A percentile compares a stretch with the other conserved stretches of the same genome.
These are phyloP conservation scores for Sebastes steindachneri DNA, from an alignment of 2,797 vertebrate genomes.

Conservation along the genomic window DNA sequence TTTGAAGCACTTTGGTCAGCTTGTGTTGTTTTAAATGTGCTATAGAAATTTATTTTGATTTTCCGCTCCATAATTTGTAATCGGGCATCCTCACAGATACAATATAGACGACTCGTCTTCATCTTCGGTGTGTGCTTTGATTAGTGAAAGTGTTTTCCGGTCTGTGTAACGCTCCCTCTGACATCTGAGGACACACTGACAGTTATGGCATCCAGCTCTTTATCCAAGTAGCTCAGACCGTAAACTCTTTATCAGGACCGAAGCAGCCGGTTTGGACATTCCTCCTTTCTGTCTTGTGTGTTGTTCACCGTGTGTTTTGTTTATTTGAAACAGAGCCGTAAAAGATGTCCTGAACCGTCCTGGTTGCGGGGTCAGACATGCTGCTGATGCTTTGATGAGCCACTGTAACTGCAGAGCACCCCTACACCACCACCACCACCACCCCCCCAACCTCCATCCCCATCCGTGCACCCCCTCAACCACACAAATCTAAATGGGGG, in stretches of 20 bases:
- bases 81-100: neutral
- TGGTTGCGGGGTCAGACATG: slow-evolving; percentile 49
- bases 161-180: slow-evolving; percentile 23
- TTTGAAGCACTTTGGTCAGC: fast-evolving
- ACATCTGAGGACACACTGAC: slow-evolving; percentile 43
- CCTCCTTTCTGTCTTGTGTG: slow-evolving; percentile 6
- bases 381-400: slow-evolving; percentile 64
- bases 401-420: slow-evolving; percentile 26
- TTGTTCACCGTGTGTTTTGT: slow-evolving; percentile 38
- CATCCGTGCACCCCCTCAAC: neutral
- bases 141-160: slow-evolving; percentile 39
- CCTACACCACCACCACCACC: neutral
- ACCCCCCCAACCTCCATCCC: neutral
- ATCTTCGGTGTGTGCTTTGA: neutral
- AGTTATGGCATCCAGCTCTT: slow-evolving; percentile 39
- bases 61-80: neutral
- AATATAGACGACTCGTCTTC: neutral
- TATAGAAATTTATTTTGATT: too few relatives aligned
- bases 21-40: too few relatives aligned
- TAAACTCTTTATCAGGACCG: slow-evolving; percentile 67
- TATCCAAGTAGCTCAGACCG: slow-evolving; percentile 34
- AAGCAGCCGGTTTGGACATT: slow-evolving; percentile 32
- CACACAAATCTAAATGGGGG: slow-evolving; percentile 68
- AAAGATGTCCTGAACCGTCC: slow-evolving; percentile 46
- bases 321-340: slow-evolving; percentile 63